Conservation (phyloP, 2,797 vertebrate genomes). For the Gambelia wislizenii region DNA sequence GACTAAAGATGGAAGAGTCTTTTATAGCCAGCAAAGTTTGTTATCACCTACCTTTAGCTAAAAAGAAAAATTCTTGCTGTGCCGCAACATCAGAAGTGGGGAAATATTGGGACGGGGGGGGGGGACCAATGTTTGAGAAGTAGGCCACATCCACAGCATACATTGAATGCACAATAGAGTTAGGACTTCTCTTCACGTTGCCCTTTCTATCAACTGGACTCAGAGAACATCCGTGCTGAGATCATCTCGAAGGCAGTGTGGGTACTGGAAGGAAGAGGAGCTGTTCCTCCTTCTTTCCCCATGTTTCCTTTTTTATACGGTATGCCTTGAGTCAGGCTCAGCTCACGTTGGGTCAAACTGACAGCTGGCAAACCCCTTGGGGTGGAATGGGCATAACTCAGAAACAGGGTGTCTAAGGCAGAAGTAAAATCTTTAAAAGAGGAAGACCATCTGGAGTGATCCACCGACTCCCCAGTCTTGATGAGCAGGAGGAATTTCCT, state of each 20-base stretch:
- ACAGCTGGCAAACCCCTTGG: not conserved
- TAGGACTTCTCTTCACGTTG: too few relatives aligned
- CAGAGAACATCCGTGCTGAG: not conserved
- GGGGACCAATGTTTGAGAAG: not conserved
- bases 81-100: too few relatives aligned
- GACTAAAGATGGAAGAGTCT: too few relatives aligned
- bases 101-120: too few relatives aligned
- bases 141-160: rapidly evolving
- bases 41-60: rapidly evolving
- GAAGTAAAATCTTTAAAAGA: not conserved
- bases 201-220: not conserved
- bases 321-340: too few relatives aligned
- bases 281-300: not conserved
- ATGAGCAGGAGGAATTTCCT: too few relatives aligned
- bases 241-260: not conserved
- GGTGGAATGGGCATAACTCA: not conserved
- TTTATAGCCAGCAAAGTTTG: rapidly evolving
- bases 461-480: too few relatives aligned
- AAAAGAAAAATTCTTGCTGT: not conserved
- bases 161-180: too few relatives aligned
- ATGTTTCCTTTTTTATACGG: not conserved
- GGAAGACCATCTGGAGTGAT: too few relatives aligned
- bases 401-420: not conserved
- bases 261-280: not conserved
- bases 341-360: not conserved